phyloP scores from a whole-genome alignment of 1,140 invertebrate species.

The Trissolcus basalis region DNA sequence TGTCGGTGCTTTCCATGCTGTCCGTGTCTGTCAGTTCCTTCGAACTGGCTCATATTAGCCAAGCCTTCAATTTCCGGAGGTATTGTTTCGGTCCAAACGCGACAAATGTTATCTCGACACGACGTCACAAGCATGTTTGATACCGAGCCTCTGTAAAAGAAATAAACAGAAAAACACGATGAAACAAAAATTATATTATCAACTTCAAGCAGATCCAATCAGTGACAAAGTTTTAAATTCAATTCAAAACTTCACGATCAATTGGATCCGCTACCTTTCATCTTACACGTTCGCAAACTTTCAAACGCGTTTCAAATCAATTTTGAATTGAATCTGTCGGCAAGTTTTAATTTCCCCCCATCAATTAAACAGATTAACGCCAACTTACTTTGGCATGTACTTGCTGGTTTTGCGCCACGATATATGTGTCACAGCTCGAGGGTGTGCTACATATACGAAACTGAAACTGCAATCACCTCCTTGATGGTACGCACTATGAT shows the following conservation, averaged over 20 bases:
- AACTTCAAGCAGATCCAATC: too few relatives aligned
- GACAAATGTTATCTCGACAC: slow-evolving; percentile 98
- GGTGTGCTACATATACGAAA: slow-evolving; percentile 98
- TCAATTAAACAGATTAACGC: neutral
- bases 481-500: slow-evolving; percentile 74
- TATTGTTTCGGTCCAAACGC: slow-evolving; percentile 98
- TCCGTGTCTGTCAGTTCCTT: slow-evolving; percentile 82
- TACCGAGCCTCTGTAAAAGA: slow-evolving; percentile 87
- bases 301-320: neutral
- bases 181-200: too few relatives aligned
- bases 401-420: slow-evolving; percentile 99
- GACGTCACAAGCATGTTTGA: slow-evolving; percentile 99
- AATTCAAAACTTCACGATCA: too few relatives aligned
- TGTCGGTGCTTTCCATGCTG: slow-evolving; percentile 91
- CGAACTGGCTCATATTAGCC: slow-evolving; percentile 90
- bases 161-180: neutral
- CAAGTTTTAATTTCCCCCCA: neutral
- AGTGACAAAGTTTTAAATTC: too few relatives aligned
- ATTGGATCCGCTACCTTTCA: too few relatives aligned
- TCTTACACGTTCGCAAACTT: neutral
- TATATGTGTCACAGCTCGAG: slow-evolving; percentile 94
- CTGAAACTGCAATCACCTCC: slow-evolving; percentile 85
- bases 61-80: slow-evolving; percentile 94
- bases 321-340: too few relatives aligned
- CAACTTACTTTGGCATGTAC: slow-evolving; percentile 96